These are phyloP conservation scores for Pangasius larnaudii DNA, from an alignment of 2,797 vertebrate species.

Conservation along the genomic window DNA sequence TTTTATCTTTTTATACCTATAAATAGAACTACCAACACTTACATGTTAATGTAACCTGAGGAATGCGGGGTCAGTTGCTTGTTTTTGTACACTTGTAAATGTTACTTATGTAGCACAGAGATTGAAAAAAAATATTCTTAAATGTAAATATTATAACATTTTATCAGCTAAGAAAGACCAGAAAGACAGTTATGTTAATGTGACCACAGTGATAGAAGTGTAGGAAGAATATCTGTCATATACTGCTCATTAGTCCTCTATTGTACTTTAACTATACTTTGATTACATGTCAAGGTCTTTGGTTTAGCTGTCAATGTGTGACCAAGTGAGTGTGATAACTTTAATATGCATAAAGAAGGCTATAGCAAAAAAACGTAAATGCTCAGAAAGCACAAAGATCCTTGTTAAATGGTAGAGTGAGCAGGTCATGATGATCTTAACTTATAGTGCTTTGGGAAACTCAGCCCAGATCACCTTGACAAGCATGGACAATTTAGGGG, in stretches of 20 bases:
- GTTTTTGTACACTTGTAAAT: slow-evolving; percentile 74
- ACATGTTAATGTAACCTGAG: slow-evolving; percentile 38
- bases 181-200: no score
- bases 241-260: not conserved
- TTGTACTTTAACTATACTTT: not conserved
- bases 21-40: slow-evolving; percentile 19
- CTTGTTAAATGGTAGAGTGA: not conserved
- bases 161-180: not conserved
- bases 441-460: not conserved
- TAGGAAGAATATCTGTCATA: not conserved
- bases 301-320: not conserved
- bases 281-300: not conserved
- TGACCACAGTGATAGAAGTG: not conserved
- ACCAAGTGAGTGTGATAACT: not conserved
- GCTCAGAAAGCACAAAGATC: not conserved
- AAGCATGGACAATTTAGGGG: not conserved
- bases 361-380: not conserved
- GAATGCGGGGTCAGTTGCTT: slow-evolving; percentile 63
- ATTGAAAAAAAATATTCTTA: slow-evolving; percentile 37
- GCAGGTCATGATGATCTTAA: not conserved
- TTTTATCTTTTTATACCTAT: slow-evolving; percentile 45
- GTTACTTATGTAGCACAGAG: slow-evolving; percentile 73
- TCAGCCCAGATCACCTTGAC: not conserved
- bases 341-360: not conserved
- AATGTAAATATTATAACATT: slow-evolving; percentile 60